Conservation (phyloP, 2,888 invertebrate genomes). For the Netelia virgata region DNA sequence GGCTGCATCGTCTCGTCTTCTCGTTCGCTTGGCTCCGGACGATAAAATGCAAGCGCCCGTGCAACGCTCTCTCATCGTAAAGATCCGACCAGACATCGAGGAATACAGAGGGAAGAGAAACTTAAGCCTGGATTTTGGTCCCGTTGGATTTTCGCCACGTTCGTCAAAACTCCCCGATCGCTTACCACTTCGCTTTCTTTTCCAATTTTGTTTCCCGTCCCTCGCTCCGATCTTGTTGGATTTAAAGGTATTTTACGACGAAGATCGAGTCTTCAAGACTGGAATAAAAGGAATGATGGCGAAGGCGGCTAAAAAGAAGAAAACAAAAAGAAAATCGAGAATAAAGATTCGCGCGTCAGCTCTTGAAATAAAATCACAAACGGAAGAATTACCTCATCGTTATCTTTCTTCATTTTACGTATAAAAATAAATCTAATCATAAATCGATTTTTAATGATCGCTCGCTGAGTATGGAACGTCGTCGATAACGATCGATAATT, state of each 20-base stretch:
- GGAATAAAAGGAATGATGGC: too few species aligned
- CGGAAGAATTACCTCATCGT: too few species aligned
- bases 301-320: too few species aligned
- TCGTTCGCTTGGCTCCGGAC: not conserved
- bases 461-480: too few species aligned
- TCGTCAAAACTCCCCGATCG: constrained; percentile 12
- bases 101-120: not conserved
- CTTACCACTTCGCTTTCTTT: constrained; percentile 30
- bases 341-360: too few species aligned
- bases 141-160: constrained; percentile 26
- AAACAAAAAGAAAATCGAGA: too few species aligned
- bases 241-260: constrained; percentile 30
- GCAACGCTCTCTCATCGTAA: not conserved
- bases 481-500: too few species aligned
- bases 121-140: constrained; percentile 30
- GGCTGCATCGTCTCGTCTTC: constrained; percentile 24
- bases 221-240: constrained; percentile 28
- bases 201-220: constrained; percentile 10
- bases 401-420: too few species aligned
- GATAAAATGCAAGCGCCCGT: constrained; percentile 18
- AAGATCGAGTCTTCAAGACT: too few species aligned
- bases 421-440: too few species aligned
- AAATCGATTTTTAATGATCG: too few species aligned
- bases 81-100: not conserved
- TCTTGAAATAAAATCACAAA: too few species aligned